Conservation (phyloP, 2,797 vertebrate genomes). For the Channallabes apus region DNA sequence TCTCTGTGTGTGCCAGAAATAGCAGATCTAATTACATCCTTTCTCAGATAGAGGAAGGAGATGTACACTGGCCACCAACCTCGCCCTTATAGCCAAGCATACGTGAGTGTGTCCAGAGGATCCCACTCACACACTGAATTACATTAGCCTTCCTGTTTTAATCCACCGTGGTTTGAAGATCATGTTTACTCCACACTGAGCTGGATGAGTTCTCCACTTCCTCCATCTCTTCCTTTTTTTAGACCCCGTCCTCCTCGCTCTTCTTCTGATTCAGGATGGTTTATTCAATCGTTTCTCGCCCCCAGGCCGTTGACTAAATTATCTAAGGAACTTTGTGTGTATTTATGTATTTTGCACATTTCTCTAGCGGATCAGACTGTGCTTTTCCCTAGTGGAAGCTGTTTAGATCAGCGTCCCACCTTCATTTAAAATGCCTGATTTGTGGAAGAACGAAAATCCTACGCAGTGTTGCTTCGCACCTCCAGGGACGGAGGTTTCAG, state of each 20-base stretch:
- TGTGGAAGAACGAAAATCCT: background rate
- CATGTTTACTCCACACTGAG: background rate
- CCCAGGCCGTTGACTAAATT: background rate
- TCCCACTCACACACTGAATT: slow-evolving; percentile 12
- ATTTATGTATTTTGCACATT: background rate
- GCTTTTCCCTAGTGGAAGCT: background rate
- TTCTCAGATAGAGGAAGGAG: slow-evolving; percentile 33
- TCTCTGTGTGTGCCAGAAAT: slow-evolving; percentile 19
- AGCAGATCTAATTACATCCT: slow-evolving; percentile 46
- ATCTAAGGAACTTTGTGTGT: background rate
- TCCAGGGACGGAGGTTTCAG: too few relatives aligned
- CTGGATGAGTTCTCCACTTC: background rate
- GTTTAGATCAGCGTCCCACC: background rate
- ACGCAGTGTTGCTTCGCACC: background rate
- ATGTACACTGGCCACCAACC: slow-evolving; percentile 5
- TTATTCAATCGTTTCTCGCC: background rate
- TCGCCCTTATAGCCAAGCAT: slow-evolving; percentile 6
- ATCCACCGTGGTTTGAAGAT: background rate
- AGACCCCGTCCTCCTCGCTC: background rate
- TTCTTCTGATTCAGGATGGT: background rate
- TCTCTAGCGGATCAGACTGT: background rate
- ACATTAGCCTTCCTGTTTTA: slow-evolving; percentile 3
- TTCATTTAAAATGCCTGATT: background rate
- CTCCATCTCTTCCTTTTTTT: background rate
- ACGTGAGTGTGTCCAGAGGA: slow-evolving; percentile 14